Evolutionary conservation across 2,797 vertebrate genomes (phyloP), one percentile per base, ranked within the genome.

Genomic region (Phoeniculus purpureus): DNA sequence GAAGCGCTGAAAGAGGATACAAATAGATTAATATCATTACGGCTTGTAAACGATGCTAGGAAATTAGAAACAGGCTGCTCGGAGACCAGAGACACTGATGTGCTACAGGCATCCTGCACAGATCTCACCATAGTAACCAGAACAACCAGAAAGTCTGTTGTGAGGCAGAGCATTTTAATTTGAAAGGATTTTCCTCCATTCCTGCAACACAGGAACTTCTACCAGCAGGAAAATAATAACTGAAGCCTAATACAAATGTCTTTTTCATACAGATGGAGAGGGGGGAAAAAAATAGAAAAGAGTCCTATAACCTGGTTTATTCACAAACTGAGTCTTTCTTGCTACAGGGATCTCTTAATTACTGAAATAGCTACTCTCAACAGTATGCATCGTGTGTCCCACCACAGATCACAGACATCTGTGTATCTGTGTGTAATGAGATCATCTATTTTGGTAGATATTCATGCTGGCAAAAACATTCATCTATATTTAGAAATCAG

Each of bases 41-140:
- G 91, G 78, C 77, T 76, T 29, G 29, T 78, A 94, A 92, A 87
- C 1, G n/a, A 88, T 45, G 61, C 54, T 60, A 76, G 85, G 82
- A 92, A 94, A 92, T 95, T 54, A 89, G 81, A 87, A 95, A 65
- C 82, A 72, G 34, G 12, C 82, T 85, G 31, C 56, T 59, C 59
- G 26, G 87, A 72, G 34, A 92, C 23, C 62, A 7, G 26, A 37
- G 40, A 75, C 58, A n/a, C 59, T 64, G 58, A 50, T 66, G 55
- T 26, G 79, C 81, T 85, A 64, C 70, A 90, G 70, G 66, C 85
- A 84, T 54, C 84, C 68, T 91, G 50, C 79, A 40, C 65, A 58
- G 65, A 70, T 32, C 71, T 94, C 89, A 82, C 86, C 80, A 87
- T 94, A 87, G 87, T 66, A 94, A 93, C 79, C 65, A 90, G 58